These are phyloP conservation scores for Pontoporia blainvillei DNA, from an alignment of 2,113 vertebrate species.

Conservation along the genomic window DNA sequence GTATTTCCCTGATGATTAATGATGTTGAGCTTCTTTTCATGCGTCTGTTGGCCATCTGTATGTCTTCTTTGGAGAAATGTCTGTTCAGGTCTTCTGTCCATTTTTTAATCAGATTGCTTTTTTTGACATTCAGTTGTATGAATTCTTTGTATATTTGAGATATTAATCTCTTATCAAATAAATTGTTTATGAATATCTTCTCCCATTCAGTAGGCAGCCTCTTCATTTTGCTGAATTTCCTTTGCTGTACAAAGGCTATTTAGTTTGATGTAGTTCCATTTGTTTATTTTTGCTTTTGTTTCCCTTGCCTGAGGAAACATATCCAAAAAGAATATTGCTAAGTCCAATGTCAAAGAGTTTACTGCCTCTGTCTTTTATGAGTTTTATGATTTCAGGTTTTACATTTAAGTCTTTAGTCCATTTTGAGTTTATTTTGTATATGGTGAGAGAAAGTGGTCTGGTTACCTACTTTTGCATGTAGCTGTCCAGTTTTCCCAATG, in stretches of 20 bases:
- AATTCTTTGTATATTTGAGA: not conserved
- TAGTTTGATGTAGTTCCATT: not conserved
- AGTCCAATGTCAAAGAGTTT: not conserved
- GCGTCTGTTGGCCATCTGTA: not conserved
- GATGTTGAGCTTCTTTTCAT: not conserved
- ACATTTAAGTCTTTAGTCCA: not conserved
- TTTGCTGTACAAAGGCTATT: not conserved
- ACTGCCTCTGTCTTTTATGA: not conserved
- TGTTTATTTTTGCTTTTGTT: not conserved
- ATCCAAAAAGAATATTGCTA: not conserved
- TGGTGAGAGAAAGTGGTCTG: not conserved
- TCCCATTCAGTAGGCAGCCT: not conserved
- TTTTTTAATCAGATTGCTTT: not conserved
- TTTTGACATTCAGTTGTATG: not conserved
- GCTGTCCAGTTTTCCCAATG: not conserved
- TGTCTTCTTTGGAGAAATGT: not conserved
- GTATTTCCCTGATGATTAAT: not conserved
- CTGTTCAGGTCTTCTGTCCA: not conserved
- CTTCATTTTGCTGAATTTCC: not conserved
- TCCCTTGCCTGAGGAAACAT: not conserved
- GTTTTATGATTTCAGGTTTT: not conserved
- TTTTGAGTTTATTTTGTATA: not conserved
- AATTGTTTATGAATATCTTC: not conserved
- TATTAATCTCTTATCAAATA: not conserved
- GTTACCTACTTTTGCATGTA: not conserved